These are phyloP conservation scores for Bombus cullumanus DNA, from an alignment of 1,140 invertebrate species.

Conservation along the genomic window DNA sequence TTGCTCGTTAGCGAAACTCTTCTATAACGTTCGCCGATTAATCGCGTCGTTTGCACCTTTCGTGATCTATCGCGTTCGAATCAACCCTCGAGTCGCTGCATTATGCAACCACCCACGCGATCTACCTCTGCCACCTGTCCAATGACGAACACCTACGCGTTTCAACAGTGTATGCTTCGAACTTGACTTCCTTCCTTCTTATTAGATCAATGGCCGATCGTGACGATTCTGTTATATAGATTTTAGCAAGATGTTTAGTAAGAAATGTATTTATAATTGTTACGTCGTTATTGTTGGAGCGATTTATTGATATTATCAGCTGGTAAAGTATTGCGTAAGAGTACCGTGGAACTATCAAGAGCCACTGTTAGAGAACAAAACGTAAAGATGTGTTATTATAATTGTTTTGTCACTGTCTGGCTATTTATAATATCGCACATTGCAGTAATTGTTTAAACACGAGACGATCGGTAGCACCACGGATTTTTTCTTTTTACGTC, in stretches of 20 bases:
- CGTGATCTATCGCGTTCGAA: neutral
- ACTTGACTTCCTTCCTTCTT: neutral
- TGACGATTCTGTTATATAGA: neutral
- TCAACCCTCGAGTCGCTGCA: neutral
- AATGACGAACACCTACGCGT: conserved; percentile 12
- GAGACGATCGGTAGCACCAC: too few species aligned
- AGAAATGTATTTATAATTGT: too few species aligned
- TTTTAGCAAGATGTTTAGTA: neutral
- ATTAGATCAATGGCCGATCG: neutral
- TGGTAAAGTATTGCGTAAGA: too few species aligned
- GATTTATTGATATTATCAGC: neutral
- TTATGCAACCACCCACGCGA: conserved; percentile 12
- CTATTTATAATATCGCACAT: too few species aligned
- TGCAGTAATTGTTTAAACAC: too few species aligned
- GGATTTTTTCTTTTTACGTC: too few species aligned
- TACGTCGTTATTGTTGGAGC: neutral
- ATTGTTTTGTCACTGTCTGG: neutral
- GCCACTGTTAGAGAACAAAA: neutral
- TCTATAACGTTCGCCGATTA: neutral
- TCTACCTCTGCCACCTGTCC: conserved; percentile 13
- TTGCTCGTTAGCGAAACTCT: neutral
- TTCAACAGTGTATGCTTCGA: too few species aligned
- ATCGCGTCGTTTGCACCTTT: neutral
- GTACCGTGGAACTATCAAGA: too few species aligned
- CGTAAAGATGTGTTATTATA: neutral